These are phyloP conservation scores for Steromphala cineraria DNA, from an alignment of 2,888 invertebrate species.

Conservation along the genomic window DNA sequence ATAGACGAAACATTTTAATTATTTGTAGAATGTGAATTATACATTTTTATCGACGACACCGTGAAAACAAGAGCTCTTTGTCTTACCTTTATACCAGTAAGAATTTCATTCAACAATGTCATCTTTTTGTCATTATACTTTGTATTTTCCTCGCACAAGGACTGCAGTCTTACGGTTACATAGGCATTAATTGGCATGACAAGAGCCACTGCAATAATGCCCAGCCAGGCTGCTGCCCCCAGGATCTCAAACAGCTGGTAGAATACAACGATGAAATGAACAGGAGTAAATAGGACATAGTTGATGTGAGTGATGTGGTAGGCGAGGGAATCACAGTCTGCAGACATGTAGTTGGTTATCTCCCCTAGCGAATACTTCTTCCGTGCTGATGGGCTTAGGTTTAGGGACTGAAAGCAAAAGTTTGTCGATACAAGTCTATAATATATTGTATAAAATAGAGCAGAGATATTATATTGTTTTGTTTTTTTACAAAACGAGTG, in stretches of 20 bases:
- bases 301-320: background rate
- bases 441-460: too few relatives aligned
- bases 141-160: background rate
- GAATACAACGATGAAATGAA: background rate
- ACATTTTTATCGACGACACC: too few relatives aligned
- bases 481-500: too few relatives aligned
- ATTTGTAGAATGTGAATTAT: too few relatives aligned
- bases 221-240: background rate
- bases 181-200: constrained; percentile 2
- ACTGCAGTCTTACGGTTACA: background rate
- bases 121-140: constrained; percentile 1
- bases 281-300: background rate
- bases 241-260: background rate
- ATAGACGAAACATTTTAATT: too few relatives aligned
- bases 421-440: background rate
- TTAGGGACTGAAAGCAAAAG: background rate
- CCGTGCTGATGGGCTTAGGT: background rate
- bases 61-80: too few relatives aligned
- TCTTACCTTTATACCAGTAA: background rate
- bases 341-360: background rate
- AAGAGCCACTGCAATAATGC: background rate
- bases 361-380: constrained; percentile 1
- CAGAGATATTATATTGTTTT: too few relatives aligned
- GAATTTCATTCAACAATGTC: background rate
- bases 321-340: background rate